A percentile compares a stretch with the other conserved stretches of the same genome.
Evolutionary conservation across 2,797 vertebrate species (phyloP).

Genomic region (Erethizon dorsatum): DNA sequence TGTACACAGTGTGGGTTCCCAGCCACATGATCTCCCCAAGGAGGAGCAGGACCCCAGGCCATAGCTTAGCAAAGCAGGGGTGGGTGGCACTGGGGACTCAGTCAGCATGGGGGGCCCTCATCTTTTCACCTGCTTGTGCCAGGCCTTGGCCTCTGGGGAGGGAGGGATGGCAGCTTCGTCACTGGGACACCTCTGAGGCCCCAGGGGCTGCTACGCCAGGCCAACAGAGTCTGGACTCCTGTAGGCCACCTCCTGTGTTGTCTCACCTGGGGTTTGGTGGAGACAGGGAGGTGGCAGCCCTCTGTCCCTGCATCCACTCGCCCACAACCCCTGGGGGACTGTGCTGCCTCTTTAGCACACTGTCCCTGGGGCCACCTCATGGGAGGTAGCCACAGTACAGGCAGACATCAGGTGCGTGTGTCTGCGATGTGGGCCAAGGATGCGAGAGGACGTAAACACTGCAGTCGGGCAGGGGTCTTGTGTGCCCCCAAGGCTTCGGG

Average conservation of each 20-base stretch:
- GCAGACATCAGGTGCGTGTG: rapidly evolving
- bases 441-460: no score
- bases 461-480: background rate
- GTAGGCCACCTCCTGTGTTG: background rate
- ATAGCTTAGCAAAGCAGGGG: background rate
- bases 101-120: background rate
- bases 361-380: rapidly evolving
- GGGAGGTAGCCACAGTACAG: rapidly evolving
- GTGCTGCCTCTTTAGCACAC: rapidly evolving
- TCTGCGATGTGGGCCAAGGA: background rate
- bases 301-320: no score
- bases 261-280: background rate
- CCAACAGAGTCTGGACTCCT: rapidly evolving
- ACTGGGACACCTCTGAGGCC: background rate
- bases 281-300: background rate
- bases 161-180: rapidly evolving
- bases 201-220: background rate
- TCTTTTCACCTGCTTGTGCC: rapidly evolving
- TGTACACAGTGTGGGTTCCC: rapidly evolving
- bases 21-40: no score
- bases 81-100: no score
- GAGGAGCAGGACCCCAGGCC: rapidly evolving
- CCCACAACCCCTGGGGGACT: background rate
- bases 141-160: background rate
- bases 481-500: background rate